phyloP scores from a whole-genome alignment of 2,113 vertebrate genomes.

The Thalassoma bifasciatum region DNA sequence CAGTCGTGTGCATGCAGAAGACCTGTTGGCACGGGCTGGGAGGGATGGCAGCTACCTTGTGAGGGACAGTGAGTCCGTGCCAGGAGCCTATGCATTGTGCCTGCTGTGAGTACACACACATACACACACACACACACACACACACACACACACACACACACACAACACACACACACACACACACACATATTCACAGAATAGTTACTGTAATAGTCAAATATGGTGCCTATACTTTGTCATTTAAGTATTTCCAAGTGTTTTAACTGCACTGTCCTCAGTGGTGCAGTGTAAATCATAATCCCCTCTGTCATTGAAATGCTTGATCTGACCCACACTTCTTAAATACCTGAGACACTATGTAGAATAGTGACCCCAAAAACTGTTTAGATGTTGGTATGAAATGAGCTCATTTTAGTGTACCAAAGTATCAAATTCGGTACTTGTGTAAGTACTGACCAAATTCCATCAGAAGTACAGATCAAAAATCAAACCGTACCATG shows the following conservation, averaged over 20 bases:
- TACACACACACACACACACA: conserved; percentile 29
- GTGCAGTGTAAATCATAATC: background rate
- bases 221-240: background rate
- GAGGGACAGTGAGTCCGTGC: conserved; percentile 91
- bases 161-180: conserved; percentile 1
- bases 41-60: conserved; percentile 90
- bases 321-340: too few species aligned
- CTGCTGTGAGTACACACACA: conserved; percentile 85
- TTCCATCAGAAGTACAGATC: too few species aligned
- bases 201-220: background rate
- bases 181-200: conserved; percentile 13
- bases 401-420: too few species aligned
- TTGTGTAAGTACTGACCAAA: too few species aligned
- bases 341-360: too few species aligned
- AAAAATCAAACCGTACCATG: too few species aligned
- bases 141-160: conserved; percentile 15
- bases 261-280: background rate
- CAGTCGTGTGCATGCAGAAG: conserved; percentile 88
- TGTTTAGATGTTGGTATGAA: too few species aligned
- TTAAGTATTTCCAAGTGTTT: background rate
- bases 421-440: too few species aligned
- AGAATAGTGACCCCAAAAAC: too few species aligned
- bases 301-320: too few species aligned
- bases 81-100: conserved; percentile 90
- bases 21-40: conserved; percentile 87